Evolutionary conservation across 1,140 invertebrate genomes (phyloP), one percentile per base, ranked within the genome.

Genomic region (Lucilia cuprina): DNA sequence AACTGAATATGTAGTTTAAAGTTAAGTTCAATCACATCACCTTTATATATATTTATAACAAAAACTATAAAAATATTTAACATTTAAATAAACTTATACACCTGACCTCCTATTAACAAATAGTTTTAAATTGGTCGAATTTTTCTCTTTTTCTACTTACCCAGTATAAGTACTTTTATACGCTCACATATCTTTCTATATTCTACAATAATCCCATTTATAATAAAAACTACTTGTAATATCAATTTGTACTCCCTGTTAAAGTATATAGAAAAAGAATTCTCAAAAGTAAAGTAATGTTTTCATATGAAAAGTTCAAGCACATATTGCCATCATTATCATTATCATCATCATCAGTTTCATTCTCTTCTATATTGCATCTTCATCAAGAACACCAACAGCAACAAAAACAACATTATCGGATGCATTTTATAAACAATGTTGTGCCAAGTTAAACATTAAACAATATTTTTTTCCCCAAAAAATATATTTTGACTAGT

Each of bases 241-340:
- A 70, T 21, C 65, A 70, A 70, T 70, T 70, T 70, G 65, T 70
- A 41, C 41, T 70, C n/a, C n/a, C 65, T 70, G 14, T 70, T 19
- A 70, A 25, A 70, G n/a, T 10, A 7, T 25, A 21, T 21, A 70
- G 8, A 8, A 25, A 21, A 70, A 60, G 7, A 60, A 70, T 70
- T 25, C n/a, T n/a, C 65, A 17, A 10, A 70, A 21, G 65, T 70
- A 70, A 70, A 70, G 65, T 21, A 70, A 70, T 70, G 65, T 70
- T 70, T 70, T 70, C 65, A 70, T 70, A 21, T 19, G n/a, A 70
- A 70, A 70, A 70, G 65, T 70, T 70, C 65, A 70, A 70, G 65
- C 21, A 70, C 21, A 70, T n/a, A 60, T 60, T 60, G 55, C 55
- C 55, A 60, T 17, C 55, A 60, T 60, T 30, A 30, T 30, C 55